Conservation (phyloP, 2,113 vertebrate genomes). For the Irena cyanogastra region DNA sequence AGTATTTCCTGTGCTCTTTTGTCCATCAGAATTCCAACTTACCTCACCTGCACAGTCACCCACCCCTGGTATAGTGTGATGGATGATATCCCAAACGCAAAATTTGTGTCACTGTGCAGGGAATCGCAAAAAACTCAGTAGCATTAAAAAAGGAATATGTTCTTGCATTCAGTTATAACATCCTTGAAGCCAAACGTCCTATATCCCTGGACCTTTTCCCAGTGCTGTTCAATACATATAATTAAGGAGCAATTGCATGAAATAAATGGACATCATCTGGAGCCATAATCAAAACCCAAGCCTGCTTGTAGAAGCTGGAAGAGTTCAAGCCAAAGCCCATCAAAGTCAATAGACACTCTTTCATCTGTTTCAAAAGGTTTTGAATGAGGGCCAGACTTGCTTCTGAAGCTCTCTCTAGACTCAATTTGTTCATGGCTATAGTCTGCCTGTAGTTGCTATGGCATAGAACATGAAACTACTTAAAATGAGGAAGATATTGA, state of each 20-base stretch:
- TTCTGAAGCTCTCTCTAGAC: background rate
- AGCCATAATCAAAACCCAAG: background rate
- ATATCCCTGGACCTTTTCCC: background rate
- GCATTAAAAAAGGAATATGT: background rate
- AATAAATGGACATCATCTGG: background rate
- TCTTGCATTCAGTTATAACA: background rate
- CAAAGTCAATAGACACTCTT: background rate
- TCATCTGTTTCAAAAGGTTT: background rate
- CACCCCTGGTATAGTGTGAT: background rate
- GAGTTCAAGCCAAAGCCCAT: constrained; percentile 1
- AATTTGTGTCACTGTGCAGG: background rate
- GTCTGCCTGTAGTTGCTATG: background rate
- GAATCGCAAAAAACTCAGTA: background rate
- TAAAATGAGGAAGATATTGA: constrained; percentile 10
- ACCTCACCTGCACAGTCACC: background rate
- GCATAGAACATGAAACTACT: background rate
- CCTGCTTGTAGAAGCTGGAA: background rate
- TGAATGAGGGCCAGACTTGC: background rate
- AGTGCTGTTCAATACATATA: background rate
- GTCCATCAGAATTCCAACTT: background rate
- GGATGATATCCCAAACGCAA: background rate
- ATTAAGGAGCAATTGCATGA: background rate
- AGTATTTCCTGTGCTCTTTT: background rate
- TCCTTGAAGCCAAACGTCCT: background rate
- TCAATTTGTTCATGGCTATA: background rate